Evolutionary conservation across 2,797 vertebrate genomes (phyloP).

Genomic region (Sciaenops ocellatus): DNA sequence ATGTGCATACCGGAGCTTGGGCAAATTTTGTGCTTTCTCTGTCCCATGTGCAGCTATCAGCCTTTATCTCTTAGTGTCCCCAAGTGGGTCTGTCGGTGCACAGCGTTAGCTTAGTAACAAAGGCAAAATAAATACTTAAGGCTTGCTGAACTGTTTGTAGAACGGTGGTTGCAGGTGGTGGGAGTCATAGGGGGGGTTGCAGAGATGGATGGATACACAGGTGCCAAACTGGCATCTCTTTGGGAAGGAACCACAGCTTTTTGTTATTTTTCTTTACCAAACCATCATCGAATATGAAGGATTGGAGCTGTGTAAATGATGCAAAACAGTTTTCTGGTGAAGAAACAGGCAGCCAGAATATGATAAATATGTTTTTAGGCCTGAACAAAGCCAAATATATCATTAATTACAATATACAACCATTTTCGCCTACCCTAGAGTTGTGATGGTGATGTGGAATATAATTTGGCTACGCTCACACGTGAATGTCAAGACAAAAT

Average conservation of each 20-base stretch:
- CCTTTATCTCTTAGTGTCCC: conserved; percentile 1
- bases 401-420: not conserved
- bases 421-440: not conserved
- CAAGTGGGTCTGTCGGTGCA: conserved; percentile 2
- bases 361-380: not conserved
- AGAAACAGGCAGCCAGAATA: not conserved
- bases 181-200: conserved; percentile 35
- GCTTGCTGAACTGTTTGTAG: conserved; percentile 45
- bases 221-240: conserved; percentile 55
- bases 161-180: conserved; percentile 58
- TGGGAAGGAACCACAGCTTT: conserved; percentile 34
- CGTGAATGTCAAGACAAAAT: too few species aligned
- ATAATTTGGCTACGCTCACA: too few species aligned
- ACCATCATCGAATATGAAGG: conserved; percentile 23
- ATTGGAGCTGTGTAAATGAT: conserved; percentile 23
- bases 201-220: conserved; percentile 59
- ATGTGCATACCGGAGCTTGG: conserved; percentile 8
- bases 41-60: conserved; percentile 16
- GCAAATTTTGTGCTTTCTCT: not conserved
- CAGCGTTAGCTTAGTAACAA: conserved; percentile 42
- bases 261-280: conserved; percentile 55
- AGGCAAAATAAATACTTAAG: conserved; percentile 52
- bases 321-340: not conserved
- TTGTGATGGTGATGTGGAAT: too few species aligned
- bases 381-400: not conserved